phyloP scores from a whole-genome alignment of 2,113 vertebrate species.

The Lanius collurio region DNA sequence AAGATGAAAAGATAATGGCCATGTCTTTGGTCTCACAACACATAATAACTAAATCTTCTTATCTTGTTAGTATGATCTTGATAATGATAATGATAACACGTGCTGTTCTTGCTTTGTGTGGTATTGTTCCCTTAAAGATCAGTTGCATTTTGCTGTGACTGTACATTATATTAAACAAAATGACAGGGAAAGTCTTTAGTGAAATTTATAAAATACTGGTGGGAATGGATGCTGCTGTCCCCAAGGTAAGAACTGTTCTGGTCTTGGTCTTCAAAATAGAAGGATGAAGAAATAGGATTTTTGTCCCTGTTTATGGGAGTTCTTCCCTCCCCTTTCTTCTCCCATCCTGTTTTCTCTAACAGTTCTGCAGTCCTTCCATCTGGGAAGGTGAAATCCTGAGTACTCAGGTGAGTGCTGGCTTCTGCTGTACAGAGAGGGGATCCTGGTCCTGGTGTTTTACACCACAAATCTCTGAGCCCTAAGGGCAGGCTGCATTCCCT shows the following conservation, averaged over 20 bases:
- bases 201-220: background rate
- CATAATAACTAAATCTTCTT: background rate
- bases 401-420: background rate
- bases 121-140: background rate
- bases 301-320: background rate
- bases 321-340: background rate
- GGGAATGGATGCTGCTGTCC: background rate
- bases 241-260: background rate
- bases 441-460: background rate
- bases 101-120: background rate
- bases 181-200: background rate
- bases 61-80: background rate
- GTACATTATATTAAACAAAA: background rate
- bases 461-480: background rate
- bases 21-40: background rate
- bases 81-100: background rate
- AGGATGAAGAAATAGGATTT: background rate
- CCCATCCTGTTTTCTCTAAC: background rate
- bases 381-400: background rate
- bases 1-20: background rate
- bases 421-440: background rate
- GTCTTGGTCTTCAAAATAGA: background rate
- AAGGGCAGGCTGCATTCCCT: background rate
- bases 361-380: background rate
- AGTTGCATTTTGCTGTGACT: background rate